These are phyloP conservation scores for Adineta ricciae DNA, from an alignment of 2,888 invertebrate genomes.

Conservation along the genomic window DNA sequence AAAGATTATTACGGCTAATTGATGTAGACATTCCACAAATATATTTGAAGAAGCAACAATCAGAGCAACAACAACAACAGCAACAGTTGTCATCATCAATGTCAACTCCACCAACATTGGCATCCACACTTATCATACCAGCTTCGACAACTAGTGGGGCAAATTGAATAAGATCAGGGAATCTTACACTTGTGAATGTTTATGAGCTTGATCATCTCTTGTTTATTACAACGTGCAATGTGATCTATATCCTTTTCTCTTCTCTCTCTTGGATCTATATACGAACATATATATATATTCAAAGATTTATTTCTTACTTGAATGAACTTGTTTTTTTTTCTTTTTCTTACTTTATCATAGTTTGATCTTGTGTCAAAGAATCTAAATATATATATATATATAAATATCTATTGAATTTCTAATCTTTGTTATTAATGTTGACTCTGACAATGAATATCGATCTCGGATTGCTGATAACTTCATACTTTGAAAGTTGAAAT, in stretches of 20 bases:
- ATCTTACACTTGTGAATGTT: neutral
- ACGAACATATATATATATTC: neutral
- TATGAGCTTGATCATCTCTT: neutral
- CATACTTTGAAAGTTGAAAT: too few species aligned
- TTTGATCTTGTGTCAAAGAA: neutral
- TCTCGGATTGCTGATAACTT: too few species aligned
- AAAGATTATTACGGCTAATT: slow-evolving; percentile 28
- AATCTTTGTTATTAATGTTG: neutral
- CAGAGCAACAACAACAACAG: neutral
- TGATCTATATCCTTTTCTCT: neutral
- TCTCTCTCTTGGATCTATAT: neutral
- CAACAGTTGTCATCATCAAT: neutral
- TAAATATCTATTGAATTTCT: neutral
- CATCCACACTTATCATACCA: slow-evolving; percentile 18
- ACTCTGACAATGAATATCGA: too few species aligned
- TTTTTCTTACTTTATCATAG: neutral
- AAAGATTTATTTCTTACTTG: neutral
- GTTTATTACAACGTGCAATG: neutral
- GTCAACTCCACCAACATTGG: neutral
- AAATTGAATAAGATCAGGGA: neutral
- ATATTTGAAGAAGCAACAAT: neutral
- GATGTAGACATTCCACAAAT: slow-evolving; percentile 28
- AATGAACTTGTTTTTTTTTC: neutral
- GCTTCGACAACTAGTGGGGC: neutral
- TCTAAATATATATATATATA: too few species aligned